Evolutionary conservation across 2,797 vertebrate species (phyloP), one percentile per base, ranked within the genome.

Genomic region (Etheostoma nigrum): DNA sequence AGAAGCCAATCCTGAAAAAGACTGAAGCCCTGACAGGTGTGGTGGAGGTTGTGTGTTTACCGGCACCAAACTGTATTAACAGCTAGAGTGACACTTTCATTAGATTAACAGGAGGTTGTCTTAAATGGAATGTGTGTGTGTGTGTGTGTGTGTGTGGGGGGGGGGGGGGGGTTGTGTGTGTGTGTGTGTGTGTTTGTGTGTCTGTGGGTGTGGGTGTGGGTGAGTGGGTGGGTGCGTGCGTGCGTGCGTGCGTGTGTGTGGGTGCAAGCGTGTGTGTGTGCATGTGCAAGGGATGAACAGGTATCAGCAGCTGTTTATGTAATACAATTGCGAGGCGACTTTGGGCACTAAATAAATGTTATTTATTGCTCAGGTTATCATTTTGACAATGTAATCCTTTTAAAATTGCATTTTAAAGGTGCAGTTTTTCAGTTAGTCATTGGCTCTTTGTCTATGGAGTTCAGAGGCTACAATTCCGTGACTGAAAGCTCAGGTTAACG

Each of bases 21-120:
- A 33, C 53, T 3, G 16, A 21, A 36, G 25, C 25, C 21, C 57
- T 67, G 67, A 67, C 58, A 49, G 44, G 15, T 48, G 45, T 42
- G 68, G 69, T 69, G 63, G 65, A 53, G 30, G 60, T 14, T 19
- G 0, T n/a, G 62, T 64, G 59, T 61, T 78, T 60, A 67, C 62
- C n/a, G 2, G 67, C 33, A 63, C 47, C 51, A 42, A 23, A 48
- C 42, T 23, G 40, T 52, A 78, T 70, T 67, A 74, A 60, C 27
- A 67, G 44, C 6, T 21, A 74, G 61, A 81, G 64, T 72, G 79
- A 73, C 79, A 81, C 63, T 72, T 81, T 78, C 62, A 85, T 82
- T 78, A 85, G 36, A 75, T 72, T 64, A 78, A 72, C 71, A 65
- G 58, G 58, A 53, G 66, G 75, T 52, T 72, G 67, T 81, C 58